A percentile compares a stretch with the other conserved stretches of the same genome.
These are phyloP conservation scores for Drosophila azteca DNA, from an alignment of 1,140 invertebrate genomes.

Conservation along the genomic window DNA sequence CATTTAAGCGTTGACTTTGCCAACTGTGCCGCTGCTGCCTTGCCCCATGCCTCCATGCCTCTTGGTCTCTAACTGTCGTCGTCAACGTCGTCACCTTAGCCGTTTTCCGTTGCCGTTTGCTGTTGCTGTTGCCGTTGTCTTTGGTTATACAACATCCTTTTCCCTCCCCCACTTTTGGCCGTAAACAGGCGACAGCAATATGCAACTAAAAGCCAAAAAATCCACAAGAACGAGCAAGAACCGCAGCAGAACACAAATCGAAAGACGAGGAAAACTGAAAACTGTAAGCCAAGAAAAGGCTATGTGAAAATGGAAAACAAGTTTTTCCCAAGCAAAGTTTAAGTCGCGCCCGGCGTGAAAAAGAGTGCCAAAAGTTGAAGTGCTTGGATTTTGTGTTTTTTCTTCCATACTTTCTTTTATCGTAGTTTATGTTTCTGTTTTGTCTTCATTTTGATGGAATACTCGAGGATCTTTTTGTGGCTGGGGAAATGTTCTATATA, in stretches of 20 bases:
- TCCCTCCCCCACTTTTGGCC: constrained; percentile 44
- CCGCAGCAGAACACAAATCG: constrained; percentile 52
- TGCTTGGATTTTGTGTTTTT: constrained; percentile 20
- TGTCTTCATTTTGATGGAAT: constrained; percentile 10
- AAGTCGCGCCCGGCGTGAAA: constrained; percentile 30
- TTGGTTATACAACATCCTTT: constrained; percentile 13
- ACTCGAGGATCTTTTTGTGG: not conserved
- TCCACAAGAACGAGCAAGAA: constrained; percentile 35
- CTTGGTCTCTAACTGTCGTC: constrained; percentile 17
- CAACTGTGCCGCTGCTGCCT: constrained; percentile 44
- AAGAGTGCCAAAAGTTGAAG: constrained; percentile 52
- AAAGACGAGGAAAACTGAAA: constrained; percentile 30
- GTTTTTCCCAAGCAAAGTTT: constrained; percentile 39
- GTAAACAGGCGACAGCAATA: constrained; percentile 32
- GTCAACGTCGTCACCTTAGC: constrained; percentile 19
- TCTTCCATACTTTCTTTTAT: constrained; percentile 7
- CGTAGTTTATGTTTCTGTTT: constrained; percentile 3
- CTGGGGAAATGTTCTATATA: too few relatives aligned
- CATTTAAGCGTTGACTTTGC: constrained; percentile 63
- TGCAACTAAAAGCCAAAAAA: constrained; percentile 65
- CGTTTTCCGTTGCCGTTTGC: not conserved
- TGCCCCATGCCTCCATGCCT: constrained; percentile 9
- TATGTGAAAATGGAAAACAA: constrained; percentile 25
- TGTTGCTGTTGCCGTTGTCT: constrained; percentile 5
- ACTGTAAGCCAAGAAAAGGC: constrained; percentile 12